Conservation (phyloP, 2,888 invertebrate genomes). For the Nudaria mundana region DNA sequence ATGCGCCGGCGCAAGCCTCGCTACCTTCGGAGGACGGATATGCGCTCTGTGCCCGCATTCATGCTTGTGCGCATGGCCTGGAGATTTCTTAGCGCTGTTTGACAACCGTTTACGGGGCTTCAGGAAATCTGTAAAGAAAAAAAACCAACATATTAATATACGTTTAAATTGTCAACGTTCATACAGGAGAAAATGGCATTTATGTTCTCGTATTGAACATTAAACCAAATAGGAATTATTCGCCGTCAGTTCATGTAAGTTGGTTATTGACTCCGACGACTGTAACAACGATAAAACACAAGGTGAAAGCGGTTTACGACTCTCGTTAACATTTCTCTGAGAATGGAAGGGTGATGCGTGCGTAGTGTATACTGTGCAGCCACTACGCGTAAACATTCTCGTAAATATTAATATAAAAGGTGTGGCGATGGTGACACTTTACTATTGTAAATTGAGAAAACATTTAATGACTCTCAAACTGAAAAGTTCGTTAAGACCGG, state of each 20-base stretch:
- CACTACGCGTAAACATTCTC: slow-evolving; percentile 49
- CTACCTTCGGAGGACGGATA: slow-evolving; percentile 74
- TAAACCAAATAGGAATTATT: slow-evolving; percentile 25
- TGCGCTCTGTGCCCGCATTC: slow-evolving; percentile 71
- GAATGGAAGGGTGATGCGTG: slow-evolving; percentile 41
- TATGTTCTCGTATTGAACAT: slow-evolving; percentile 21
- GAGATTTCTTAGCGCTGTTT: slow-evolving; percentile 74
- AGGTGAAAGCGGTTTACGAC: slow-evolving; percentile 35
- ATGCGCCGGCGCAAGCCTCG: slow-evolving; percentile 64
- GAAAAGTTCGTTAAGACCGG: slow-evolving; percentile 58
- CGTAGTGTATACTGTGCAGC: slow-evolving; percentile 18
- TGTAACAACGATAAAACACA: slow-evolving; percentile 25
- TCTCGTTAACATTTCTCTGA: slow-evolving; percentile 41
- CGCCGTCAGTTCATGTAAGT: slow-evolving; percentile 20
- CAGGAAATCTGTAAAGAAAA: slow-evolving; percentile 83
- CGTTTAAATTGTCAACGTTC: slow-evolving; percentile 13
- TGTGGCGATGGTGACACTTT: slow-evolving; percentile 41
- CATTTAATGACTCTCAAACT: slow-evolving; percentile 58
- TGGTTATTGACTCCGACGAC: slow-evolving; percentile 23
- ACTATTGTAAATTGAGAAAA: slow-evolving; percentile 43
- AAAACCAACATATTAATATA: slow-evolving; percentile 23
- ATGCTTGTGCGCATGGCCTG: slow-evolving; percentile 65
- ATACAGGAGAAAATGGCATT: slow-evolving; percentile 12
- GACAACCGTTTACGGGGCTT: slow-evolving; percentile 83
- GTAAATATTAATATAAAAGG: slow-evolving; percentile 46